Evolutionary conservation across 2,888 invertebrate species (phyloP).

Genomic region (Epsilonema sp.): DNA sequence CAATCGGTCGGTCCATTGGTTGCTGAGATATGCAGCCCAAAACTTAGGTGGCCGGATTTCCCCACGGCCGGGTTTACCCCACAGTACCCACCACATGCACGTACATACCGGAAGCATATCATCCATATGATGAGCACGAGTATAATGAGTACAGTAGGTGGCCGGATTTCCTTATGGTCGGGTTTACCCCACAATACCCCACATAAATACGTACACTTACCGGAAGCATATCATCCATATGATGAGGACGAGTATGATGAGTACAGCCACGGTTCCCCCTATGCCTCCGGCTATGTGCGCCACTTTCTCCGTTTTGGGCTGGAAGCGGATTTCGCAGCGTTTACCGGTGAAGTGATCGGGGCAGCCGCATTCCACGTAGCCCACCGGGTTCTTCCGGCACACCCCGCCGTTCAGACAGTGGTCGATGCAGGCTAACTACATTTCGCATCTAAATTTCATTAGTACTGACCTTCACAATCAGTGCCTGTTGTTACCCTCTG

Average conservation of each 20-base stretch:
- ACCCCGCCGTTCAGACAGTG: constrained; percentile 27
- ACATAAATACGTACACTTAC: too few species aligned
- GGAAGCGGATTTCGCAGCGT: constrained; percentile 17
- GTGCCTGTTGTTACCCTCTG: too few species aligned
- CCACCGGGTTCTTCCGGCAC: constrained; percentile 25
- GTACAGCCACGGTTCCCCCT: constrained; percentile 17
- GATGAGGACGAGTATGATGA: constrained; percentile 20
- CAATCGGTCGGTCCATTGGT: too few species aligned
- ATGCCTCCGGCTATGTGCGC: constrained; percentile 13
- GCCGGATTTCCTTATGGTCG: too few species aligned
- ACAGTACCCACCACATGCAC: too few species aligned
- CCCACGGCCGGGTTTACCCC: too few species aligned
- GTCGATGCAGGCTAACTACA: constrained; percentile 24
- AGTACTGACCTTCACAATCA: too few species aligned
- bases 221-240: constrained; percentile 25
- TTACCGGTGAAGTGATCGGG: constrained; percentile 26
- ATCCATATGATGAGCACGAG: constrained; percentile 23
- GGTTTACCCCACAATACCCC: too few species aligned
- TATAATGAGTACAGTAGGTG: too few species aligned
- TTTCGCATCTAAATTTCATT: too few species aligned
- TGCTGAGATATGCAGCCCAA: too few species aligned
- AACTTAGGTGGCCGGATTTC: too few species aligned
- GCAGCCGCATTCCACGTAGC: constrained; percentile 25
- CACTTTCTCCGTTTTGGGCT: constrained; percentile 15
- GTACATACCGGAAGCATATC: constrained; percentile 23